Base-by-base conservation (phyloP, 2,888 invertebrate species). In the Marronus borbonicus region DNA sequence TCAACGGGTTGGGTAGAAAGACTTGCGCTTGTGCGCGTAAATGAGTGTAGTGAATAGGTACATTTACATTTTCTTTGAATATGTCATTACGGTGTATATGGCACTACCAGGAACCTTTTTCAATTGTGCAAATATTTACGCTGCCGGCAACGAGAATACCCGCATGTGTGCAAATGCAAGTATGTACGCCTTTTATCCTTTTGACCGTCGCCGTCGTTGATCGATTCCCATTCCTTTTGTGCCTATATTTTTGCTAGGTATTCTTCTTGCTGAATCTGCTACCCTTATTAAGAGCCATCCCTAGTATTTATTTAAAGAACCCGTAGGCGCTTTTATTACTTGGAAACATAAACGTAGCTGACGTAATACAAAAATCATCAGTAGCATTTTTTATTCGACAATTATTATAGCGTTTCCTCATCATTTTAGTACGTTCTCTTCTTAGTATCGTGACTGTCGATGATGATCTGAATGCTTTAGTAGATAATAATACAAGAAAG, bases 51-150 rank as follows among this genome's bases (percentile, higher is more conserved):
- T 39, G 39, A 44, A 44, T 44, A 44, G 44, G 44, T 44, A 44
- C 12, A 44, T 52, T n/a, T 52, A n/a, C 17, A 52, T 14, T 17
- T 52, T 17, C n/a, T 52, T 52, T 52, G 52, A 52, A 17, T 52
- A 52, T 17, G 7, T 17, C 52, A 52, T 52, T 52, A 52, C n/a
- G 52, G 17, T n/a, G n/a, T 17, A n/a, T 52, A n/a, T 17, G 17
- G 17, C 52, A 14, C 52, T n/a, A 17, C 52, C 52, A 17, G 52
- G 52, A 52, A 52, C 52, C 52, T n/a, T 52, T 17, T 52, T 52
- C 52, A 52, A 17, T 52, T 17, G 52, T n/a, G 52, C 52, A 52
- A 52, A 52, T 52, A 52, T 52, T 52, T 52, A 52, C 52, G 52
- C n/a, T 52, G n/a, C 1, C 52, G 7, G 0, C 52, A 52, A 2